Percentiles rank a stretch among this genome's conserved stretches.
phyloP scores from a whole-genome alignment of 2,113 vertebrate genomes.

The Phoenicopterus ruber region DNA sequence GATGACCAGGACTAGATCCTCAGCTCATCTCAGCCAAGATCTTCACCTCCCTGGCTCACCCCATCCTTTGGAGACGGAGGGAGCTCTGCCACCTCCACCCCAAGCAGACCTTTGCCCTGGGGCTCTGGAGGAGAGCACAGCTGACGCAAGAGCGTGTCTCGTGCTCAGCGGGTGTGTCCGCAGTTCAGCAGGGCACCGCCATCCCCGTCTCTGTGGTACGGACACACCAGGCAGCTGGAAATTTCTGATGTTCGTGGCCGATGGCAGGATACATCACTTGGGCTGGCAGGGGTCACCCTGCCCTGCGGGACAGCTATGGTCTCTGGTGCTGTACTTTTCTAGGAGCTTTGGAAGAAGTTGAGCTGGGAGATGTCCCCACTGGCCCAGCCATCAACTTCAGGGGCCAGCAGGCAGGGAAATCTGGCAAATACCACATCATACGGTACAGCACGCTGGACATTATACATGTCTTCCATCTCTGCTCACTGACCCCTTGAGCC shows the following conservation, averaged over 20 bases:
- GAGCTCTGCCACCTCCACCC: background rate
- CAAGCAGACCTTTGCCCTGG: background rate
- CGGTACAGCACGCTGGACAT: background rate
- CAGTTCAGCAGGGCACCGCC: background rate
- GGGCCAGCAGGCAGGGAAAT: background rate
- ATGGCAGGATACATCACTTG: background rate
- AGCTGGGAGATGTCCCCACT: background rate
- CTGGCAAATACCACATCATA: background rate
- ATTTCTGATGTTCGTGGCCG: accelerated
- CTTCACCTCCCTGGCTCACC: background rate
- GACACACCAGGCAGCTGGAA: background rate
- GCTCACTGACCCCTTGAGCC: background rate
- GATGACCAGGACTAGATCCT: too few species aligned
- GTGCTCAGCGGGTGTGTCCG: background rate
- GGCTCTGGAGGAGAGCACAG: background rate
- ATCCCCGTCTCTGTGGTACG: accelerated
- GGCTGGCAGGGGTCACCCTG: background rate
- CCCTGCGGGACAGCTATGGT: background rate
- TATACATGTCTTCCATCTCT: background rate
- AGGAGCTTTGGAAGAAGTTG: background rate
- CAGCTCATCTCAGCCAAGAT: background rate
- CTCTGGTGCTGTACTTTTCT: background rate
- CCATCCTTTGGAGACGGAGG: background rate
- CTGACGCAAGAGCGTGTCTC: background rate
- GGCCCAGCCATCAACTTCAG: background rate